Evolutionary conservation across 2,888 invertebrate species (phyloP).

Genomic region (Protodeltote pygarga): DNA sequence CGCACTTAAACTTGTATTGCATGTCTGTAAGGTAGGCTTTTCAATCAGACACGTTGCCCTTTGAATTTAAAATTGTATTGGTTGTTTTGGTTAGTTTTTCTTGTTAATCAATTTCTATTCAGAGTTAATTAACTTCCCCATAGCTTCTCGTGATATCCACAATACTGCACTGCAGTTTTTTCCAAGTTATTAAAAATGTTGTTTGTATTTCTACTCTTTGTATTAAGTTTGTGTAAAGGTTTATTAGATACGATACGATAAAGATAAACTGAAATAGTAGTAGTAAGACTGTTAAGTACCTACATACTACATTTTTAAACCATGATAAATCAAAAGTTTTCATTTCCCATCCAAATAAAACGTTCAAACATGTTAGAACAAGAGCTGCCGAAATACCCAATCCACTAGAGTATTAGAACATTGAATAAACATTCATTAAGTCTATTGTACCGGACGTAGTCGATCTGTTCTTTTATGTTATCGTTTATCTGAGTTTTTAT

Average conservation of each 20-base stretch:
- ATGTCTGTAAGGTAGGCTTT: conserved; percentile 77
- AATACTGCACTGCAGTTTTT: conserved; percentile 33
- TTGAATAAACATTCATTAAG: conserved; percentile 47
- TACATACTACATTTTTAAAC: too few relatives aligned
- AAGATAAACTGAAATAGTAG: too few relatives aligned
- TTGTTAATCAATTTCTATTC: conserved; percentile 44
- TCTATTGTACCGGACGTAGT: conserved; percentile 42
- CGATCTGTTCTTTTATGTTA: conserved; percentile 51
- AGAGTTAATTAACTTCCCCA: conserved; percentile 57
- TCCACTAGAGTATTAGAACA: conserved; percentile 32
- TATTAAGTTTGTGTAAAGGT: background rate
- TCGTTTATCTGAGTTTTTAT: conserved; percentile 54
- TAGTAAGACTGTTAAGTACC: too few relatives aligned
- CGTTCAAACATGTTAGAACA: too few relatives aligned
- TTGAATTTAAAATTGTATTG: conserved; percentile 48
- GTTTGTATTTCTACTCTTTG: conserved; percentile 10
- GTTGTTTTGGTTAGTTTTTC: conserved; percentile 46
- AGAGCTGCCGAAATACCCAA: conserved; percentile 10
- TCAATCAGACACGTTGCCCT: conserved; percentile 70
- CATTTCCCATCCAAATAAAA: too few relatives aligned
- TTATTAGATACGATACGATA: too few relatives aligned
- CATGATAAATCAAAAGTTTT: too few relatives aligned
- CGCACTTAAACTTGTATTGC: conserved; percentile 73
- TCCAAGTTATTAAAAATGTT: conserved; percentile 25
- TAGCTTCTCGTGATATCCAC: conserved; percentile 8